These are phyloP conservation scores for Phalloptychus januarius DNA, from an alignment of 2,797 vertebrate species.

Conservation along the genomic window DNA sequence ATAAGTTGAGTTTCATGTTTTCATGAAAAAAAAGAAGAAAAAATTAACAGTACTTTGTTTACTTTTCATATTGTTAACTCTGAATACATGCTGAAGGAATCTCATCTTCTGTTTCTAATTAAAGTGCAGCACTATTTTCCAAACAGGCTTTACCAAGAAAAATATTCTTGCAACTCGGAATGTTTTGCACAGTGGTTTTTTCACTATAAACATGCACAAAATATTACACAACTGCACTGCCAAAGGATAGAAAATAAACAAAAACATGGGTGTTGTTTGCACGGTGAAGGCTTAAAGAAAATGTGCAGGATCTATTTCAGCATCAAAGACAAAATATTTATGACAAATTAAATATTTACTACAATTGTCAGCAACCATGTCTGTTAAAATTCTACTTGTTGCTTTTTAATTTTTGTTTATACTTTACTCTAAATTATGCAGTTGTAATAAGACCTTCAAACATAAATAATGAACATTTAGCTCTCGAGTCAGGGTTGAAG, in stretches of 20 bases:
- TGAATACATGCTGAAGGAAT: constrained; percentile 59
- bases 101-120: constrained; percentile 80
- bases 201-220: constrained; percentile 71
- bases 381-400: not conserved
- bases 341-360: not conserved
- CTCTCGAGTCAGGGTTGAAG: constrained; percentile 1
- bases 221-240: constrained; percentile 65
- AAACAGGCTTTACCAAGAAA: constrained; percentile 72
- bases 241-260: constrained; percentile 52
- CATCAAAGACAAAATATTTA: constrained; percentile 12
- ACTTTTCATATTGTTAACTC: constrained; percentile 50
- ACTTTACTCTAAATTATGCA: not conserved
- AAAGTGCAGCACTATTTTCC: constrained; percentile 78
- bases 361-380: not conserved
- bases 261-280: constrained; percentile 49
- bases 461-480: constrained; percentile 11
- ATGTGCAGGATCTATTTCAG: constrained; percentile 18
- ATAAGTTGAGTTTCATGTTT: constrained; percentile 46
- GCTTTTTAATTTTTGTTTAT: not conserved
- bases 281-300: constrained; percentile 36
- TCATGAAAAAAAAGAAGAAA: too few species aligned
- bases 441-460: not conserved
- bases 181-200: constrained; percentile 74
- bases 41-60: constrained; percentile 35
- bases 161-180: constrained; percentile 77